A percentile compares a stretch with the other conserved stretches of the same genome.
Conservation (phyloP, 2,113 vertebrate genomes). For the Austrofundulus limnaeus region DNA sequence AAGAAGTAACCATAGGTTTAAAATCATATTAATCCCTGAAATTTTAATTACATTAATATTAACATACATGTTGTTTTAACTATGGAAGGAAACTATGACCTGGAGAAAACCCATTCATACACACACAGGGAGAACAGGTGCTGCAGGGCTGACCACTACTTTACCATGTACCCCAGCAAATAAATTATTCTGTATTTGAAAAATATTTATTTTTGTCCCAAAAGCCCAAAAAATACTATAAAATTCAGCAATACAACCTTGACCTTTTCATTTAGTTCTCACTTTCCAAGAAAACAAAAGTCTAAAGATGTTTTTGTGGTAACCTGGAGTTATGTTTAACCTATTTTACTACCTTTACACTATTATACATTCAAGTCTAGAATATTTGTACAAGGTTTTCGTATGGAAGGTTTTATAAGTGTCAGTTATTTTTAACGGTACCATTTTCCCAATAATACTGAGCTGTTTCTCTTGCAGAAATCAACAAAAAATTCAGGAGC, state of each 20-base stretch:
- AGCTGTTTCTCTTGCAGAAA: constrained; percentile 10
- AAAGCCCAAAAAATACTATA: background rate
- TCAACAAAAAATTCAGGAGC: constrained; percentile 11
- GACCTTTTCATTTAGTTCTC: background rate
- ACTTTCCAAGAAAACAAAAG: background rate
- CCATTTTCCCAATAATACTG: background rate
- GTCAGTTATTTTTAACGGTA: background rate
- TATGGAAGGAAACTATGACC: background rate
- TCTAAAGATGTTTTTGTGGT: background rate
- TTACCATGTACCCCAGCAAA: background rate
- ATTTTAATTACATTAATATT: too few relatives aligned
- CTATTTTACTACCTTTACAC: background rate
- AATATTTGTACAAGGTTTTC: background rate
- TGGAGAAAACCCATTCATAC: background rate
- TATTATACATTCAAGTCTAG: background rate
- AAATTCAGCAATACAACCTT: background rate
- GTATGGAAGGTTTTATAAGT: background rate
- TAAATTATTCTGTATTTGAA: too few relatives aligned
- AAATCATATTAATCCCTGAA: too few relatives aligned
- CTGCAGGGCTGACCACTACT: background rate
- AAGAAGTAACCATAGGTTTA: too few relatives aligned
- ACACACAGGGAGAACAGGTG: background rate
- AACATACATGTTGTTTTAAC: too few relatives aligned
- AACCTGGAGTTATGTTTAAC: background rate
- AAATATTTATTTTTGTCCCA: background rate